These are phyloP conservation scores for Lepidurus apus DNA, from an alignment of 1,140 invertebrate species.

Conservation along the genomic window DNA sequence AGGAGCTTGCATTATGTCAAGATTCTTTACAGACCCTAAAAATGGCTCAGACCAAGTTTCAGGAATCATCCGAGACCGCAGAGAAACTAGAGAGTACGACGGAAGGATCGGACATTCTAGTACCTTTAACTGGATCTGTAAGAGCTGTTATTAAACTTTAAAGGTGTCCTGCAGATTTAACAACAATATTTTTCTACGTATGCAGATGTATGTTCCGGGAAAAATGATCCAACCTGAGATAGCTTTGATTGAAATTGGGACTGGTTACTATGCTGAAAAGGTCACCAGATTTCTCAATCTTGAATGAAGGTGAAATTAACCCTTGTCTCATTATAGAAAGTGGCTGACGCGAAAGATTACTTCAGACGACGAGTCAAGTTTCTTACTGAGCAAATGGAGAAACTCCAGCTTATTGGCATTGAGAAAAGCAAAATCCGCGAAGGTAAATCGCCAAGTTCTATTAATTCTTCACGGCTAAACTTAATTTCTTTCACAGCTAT, in stretches of 20 bases:
- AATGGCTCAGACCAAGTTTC: slow-evolving; percentile 82
- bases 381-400: slow-evolving; percentile 89
- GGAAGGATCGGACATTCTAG: slow-evolving; percentile 75
- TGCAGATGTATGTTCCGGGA: slow-evolving; percentile 85
- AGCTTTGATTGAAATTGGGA: slow-evolving; percentile 88
- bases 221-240: slow-evolving; percentile 70
- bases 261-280: slow-evolving; percentile 91
- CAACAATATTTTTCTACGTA: background rate
- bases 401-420: slow-evolving; percentile 73
- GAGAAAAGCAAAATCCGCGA: slow-evolving; percentile 82
- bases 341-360: slow-evolving; percentile 78
- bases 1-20: slow-evolving; percentile 81
- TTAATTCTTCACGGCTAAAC: slow-evolving; percentile 5
- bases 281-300: slow-evolving; percentile 45
- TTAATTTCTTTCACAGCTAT: slow-evolving; percentile 44
- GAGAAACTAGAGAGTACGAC: slow-evolving; percentile 67
- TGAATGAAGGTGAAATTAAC: slow-evolving; percentile 26
- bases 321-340: slow-evolving; percentile 52
- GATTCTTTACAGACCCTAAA: slow-evolving; percentile 82
- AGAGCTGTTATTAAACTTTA: slow-evolving; percentile 44
- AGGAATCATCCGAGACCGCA: slow-evolving; percentile 76
- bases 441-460: slow-evolving; percentile 48
- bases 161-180: background rate
- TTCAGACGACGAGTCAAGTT: slow-evolving; percentile 86
- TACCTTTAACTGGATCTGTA: slow-evolving; percentile 83